Conservation (phyloP, 2,888 invertebrate species). For the Rhopalosiphum nymphaeae region DNA sequence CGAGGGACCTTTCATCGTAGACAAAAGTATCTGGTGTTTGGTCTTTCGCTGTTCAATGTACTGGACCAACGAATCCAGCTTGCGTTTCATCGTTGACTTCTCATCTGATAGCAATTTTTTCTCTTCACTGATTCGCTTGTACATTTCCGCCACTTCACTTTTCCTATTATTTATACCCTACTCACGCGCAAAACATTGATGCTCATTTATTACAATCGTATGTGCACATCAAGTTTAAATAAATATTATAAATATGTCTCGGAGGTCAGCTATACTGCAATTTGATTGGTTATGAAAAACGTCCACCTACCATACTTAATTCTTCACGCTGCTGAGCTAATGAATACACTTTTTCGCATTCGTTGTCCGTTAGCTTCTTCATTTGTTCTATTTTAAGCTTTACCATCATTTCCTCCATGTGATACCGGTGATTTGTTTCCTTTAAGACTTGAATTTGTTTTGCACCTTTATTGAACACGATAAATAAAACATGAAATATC, state of each 20-base stretch:
- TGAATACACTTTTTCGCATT: slow-evolving; percentile 77
- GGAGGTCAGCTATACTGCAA: not conserved
- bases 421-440: slow-evolving; percentile 56
- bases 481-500: slow-evolving; percentile 70
- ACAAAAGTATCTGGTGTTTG: slow-evolving; percentile 26
- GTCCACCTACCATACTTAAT: slow-evolving; percentile 76
- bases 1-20: not conserved
- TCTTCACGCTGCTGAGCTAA: slow-evolving; percentile 80
- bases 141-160: slow-evolving; percentile 25
- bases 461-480: slow-evolving; percentile 73
- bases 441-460: slow-evolving; percentile 71
- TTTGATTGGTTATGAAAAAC: slow-evolving; percentile 66
- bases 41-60: slow-evolving; percentile 32
- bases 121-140: slow-evolving; percentile 1
- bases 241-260: not conserved
- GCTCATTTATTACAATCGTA: not conserved
- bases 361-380: slow-evolving; percentile 76
- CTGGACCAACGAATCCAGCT: slow-evolving; percentile 25
- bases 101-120: slow-evolving; percentile 35
- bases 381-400: slow-evolving; percentile 79
- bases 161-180: slow-evolving; percentile 54
- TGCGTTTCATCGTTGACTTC: slow-evolving; percentile 40
- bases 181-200: not conserved
- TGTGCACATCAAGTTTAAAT: not conserved
- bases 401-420: slow-evolving; percentile 69